Evolutionary conservation across 2,113 vertebrate species (phyloP), one percentile per base, ranked within the genome.

Genomic region (Struthio camelus): DNA sequence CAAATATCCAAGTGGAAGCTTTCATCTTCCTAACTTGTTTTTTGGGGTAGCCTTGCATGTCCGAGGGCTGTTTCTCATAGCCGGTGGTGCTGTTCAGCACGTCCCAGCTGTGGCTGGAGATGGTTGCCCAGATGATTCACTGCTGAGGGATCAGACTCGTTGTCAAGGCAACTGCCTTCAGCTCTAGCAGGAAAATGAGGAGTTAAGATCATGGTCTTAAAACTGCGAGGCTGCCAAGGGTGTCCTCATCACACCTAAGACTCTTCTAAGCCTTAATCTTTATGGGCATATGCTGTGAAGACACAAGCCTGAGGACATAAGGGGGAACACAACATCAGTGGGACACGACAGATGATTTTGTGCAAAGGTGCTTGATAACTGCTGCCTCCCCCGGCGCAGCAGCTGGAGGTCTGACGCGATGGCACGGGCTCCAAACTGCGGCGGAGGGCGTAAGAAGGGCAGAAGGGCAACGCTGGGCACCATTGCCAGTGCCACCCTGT

Each of bases 91-190:
- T 80, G 38, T 32, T 91, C 4, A 14, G 80, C 71, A 44, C 71
- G 12, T 12, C 72, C 80, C 85, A 90, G 92, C 76, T 87, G 56
- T 54, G 88, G 66, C 70, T 87, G 50, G 90, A 64, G 71, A 46
- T 1, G 19, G 90, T 80, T 93, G 92, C 91, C 87, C 89, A 90
- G 75, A 89, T 73, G 51, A 96, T 97, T 92, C 56, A 5, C 64
- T 65, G 92, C 87, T 65, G 89, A 77, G 95, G 96, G 92, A 61
- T 92, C 94, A 92, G 40, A 51, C 67, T 46, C 61, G 96, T 96
- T 96, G 96, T 90, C 95, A 90, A 82, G 95, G 95, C 94, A 97
- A 97, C 96, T 62, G 69, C 65, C 50, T 94, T 46, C 59, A 25
- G 81, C 77, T 85, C 53, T 30, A 32, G 9, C 50, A 81, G 90